A percentile compares a stretch with the other conserved stretches of the same genome.
phyloP scores from a whole-genome alignment of 2,113 vertebrate genomes.

The human (Homo sapiens) region DNA sequence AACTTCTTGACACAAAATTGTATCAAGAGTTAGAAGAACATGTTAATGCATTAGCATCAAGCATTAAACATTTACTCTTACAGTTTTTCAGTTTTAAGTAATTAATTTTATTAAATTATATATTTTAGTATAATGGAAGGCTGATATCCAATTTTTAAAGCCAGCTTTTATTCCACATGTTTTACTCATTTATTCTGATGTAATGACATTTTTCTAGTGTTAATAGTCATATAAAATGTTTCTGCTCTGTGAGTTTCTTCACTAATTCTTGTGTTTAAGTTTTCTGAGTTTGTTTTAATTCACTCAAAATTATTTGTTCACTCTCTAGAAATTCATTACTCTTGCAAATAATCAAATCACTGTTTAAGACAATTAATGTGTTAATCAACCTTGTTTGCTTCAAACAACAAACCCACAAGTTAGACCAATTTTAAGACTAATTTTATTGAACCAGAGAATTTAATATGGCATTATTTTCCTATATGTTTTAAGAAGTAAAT shows the following conservation, averaged over 20 bases:
- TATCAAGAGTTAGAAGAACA: neutral
- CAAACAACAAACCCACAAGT: neutral
- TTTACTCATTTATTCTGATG: neutral
- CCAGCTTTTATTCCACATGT: neutral
- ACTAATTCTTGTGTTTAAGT: neutral
- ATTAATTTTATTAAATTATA: neutral
- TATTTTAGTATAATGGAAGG: neutral
- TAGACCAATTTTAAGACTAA: neutral
- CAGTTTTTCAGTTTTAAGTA: neutral
- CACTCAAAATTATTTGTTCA: neutral
- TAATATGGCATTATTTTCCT: neutral
- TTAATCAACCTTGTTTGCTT: conserved; percentile 23
- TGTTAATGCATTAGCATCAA: neutral
- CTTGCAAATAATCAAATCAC: neutral
- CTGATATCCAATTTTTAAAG: neutral
- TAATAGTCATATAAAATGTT: neutral
- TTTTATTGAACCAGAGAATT: neutral
- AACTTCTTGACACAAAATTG: neutral
- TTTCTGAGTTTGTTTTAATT: conserved; percentile 18
- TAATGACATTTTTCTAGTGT: neutral
- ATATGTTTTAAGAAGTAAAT: neutral
- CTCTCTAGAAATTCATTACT: neutral
- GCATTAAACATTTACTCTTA: neutral
- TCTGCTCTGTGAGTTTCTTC: neutral
- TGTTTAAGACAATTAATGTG: conserved; percentile 4